Percentiles rank a stretch among this genome's conserved stretches.
These are phyloP conservation scores for Pteruthius melanotis DNA, from an alignment of 2,113 vertebrate species.

Conservation along the genomic window DNA sequence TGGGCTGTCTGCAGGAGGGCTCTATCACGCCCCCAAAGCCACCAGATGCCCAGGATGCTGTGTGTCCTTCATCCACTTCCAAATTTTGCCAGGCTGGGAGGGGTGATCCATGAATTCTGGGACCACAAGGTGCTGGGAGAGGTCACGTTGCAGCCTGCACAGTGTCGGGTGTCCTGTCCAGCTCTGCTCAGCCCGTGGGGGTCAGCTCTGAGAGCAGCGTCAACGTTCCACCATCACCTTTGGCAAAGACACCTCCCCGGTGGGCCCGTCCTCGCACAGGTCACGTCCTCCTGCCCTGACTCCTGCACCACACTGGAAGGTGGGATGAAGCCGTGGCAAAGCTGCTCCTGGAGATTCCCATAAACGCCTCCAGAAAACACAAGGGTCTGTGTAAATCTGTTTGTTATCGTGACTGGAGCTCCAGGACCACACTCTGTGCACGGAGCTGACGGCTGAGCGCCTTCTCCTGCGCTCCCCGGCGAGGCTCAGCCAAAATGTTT, in stretches of 20 bases:
- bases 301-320: not conserved
- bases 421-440: not conserved
- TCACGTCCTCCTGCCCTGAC: not conserved
- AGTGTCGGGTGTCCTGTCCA: fast-evolving
- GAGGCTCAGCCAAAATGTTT: not conserved
- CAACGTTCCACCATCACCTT: fast-evolving
- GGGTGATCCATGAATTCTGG: fast-evolving
- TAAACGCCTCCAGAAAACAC: not conserved
- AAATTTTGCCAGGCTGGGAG: fast-evolving
- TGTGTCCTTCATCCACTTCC: not conserved
- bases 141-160: fast-evolving
- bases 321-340: not conserved
- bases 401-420: not conserved
- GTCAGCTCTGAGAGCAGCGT: not conserved
- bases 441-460: not conserved
- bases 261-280: not conserved
- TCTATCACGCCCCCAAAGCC: not conserved
- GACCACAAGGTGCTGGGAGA: fast-evolving
- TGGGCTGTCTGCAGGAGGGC: not conserved
- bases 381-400: not conserved
- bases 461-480: not conserved
- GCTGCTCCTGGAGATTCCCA: not conserved
- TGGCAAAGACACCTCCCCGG: not conserved
- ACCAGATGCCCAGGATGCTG: not conserved
- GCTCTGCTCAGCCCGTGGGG: fast-evolving